These are phyloP conservation scores for Fragum whitleyi DNA, from an alignment of 2,888 invertebrate species.

Conservation along the genomic window DNA sequence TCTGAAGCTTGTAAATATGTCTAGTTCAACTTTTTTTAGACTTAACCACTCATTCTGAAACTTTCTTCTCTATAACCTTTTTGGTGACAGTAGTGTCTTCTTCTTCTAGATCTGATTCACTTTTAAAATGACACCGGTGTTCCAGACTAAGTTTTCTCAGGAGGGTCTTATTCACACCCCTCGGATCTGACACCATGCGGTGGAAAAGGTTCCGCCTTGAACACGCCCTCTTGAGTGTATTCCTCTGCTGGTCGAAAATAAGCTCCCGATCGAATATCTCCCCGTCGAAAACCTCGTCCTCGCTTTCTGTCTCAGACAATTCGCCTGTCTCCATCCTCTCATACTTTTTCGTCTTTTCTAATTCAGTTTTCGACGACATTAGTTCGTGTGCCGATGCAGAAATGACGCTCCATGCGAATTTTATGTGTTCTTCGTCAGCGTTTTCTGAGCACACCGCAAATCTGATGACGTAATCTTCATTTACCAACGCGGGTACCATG, in stretches of 20 bases:
- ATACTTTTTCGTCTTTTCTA: constrained; percentile 57
- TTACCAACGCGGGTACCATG: constrained; percentile 97
- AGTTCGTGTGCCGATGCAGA: constrained; percentile 56
- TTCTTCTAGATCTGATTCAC: constrained; percentile 61
- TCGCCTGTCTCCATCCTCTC: constrained; percentile 59
- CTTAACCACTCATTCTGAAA: background rate
- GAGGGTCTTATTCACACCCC: constrained; percentile 83
- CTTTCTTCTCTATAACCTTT: constrained; percentile 11
- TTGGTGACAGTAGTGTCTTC: background rate
- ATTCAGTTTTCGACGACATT: constrained; percentile 60
- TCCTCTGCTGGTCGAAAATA: constrained; percentile 77
- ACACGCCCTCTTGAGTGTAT: constrained; percentile 73
- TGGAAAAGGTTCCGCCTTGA: constrained; percentile 82
- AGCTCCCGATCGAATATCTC: constrained; percentile 75
- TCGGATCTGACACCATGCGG: constrained; percentile 85
- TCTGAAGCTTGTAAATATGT: too few species aligned
- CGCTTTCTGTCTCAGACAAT: constrained; percentile 71
- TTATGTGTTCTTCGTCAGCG: constrained; percentile 92
- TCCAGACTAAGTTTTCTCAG: constrained; percentile 83
- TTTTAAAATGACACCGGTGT: constrained; percentile 55
- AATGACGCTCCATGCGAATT: constrained; percentile 86
- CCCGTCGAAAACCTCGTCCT: constrained; percentile 76
- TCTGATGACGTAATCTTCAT: constrained; percentile 95
- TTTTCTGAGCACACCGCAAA: constrained; percentile 97
- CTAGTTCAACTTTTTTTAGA: too few species aligned